Base-by-base conservation (phyloP, 2,113 vertebrate species). In the Gobius niger region DNA sequence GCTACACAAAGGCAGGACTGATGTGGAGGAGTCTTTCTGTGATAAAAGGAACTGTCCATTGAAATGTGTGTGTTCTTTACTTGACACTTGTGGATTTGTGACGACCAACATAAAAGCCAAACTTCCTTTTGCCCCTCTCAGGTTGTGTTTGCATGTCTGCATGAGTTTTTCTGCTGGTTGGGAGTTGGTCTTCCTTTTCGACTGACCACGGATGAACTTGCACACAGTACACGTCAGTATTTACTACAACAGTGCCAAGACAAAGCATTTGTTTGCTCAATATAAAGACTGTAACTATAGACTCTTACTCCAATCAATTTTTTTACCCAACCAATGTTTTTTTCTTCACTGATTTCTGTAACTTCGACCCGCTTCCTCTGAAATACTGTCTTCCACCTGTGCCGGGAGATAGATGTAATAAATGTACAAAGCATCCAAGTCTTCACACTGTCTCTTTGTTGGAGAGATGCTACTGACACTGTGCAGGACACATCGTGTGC, bases 81-180 rank as follows among this genome's bases (percentile, higher is more conserved):
- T 89, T 82, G 86, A 88, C 82, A 85, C 82, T 86, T 86, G 87
- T 91, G 88, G 82, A 85, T 89, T 88, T 80, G 85, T 89, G 82
- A 88, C 80, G 80, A 34, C 85, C 78, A 83, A 87, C 88, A 82
- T 82, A 67, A 88, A 60, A 85, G 82, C 89, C 90, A 85, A 87
- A 88, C 87, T 81, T 85, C 85, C 81, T 77, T 54, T 78, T 85
- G 77, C 75, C 81, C 76, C 76, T 91, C 92, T 92, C 92, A 92
- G 92, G 91, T 92, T 92, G 86, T 90, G 90, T 92, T 93, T 93
- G 92, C 92, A 93, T 93, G 92, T 86, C 82, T 93, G 91, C 92
- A 93, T 93, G 91, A 84, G 86, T 91, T 90, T 90, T 90, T 85
- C 80, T 82, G 82, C 82, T 79, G 83, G 84, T 85, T 79, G 86